Evolutionary conservation across 2,888 invertebrate genomes (phyloP), one percentile per base, ranked within the genome.

Genomic region (Doris montereyensis): DNA sequence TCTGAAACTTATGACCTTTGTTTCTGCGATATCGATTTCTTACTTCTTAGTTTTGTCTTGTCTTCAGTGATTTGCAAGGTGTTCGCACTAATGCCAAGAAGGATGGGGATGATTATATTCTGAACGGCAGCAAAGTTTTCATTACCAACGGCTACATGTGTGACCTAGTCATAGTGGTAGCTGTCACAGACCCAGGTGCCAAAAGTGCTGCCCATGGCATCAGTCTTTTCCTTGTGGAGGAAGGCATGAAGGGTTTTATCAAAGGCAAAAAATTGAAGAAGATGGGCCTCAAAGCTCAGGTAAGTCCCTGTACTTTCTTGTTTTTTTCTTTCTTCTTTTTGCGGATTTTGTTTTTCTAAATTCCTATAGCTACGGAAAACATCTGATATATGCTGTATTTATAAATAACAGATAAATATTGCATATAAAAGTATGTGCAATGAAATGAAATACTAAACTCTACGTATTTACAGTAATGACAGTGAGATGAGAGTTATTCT

Each of bases 91-190:
- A 87, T 83, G 92, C 92, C 10, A 90, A 88, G 77, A 87, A 88
- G 73, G 91, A 92, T 84, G 92, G 92, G 0, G 89, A 89, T 81
- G 92, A 92, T 84, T 92, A 89, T 86, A 91, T 92, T 78, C 86
- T 92, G 24, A 92, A 92, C 83, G 92, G 92, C 52, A 91, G 91
- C 83, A 92, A 92, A 86, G 89, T 89, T 10, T 92, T 91, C 84
- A 92, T 92, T 81, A 92, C 92, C 26, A 92, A 92, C 83, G 92
- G 92, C 30, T 89, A 84, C 83, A 86, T 91, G 88, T 81, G 87
- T 28, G 92, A 92, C 83, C 82, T 92, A 0, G 90, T 90, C n/a
- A 84, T 92, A 41, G 92, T 92, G 8, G 92, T 92, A 3, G 92
- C 92, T 0, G 84, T 92, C 3, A 92, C 92, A 2, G 88, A 92